These are phyloP conservation scores for Zaprionus inermis DNA, from an alignment of 1,140 invertebrate genomes.

Conservation along the genomic window DNA sequence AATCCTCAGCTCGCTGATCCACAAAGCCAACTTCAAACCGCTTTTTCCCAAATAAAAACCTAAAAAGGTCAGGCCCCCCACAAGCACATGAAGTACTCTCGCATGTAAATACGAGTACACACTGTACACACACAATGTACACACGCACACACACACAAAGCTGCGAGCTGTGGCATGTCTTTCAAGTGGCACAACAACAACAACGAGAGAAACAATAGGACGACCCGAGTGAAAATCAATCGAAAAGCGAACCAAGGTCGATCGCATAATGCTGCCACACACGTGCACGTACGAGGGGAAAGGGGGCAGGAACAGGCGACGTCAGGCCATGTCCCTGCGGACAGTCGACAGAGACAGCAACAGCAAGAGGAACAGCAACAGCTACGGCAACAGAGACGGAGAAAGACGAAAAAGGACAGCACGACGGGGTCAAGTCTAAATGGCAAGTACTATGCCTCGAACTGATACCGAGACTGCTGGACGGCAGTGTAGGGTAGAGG, in stretches of 20 bases:
- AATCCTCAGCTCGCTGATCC: no score
- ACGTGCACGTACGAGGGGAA: neutral
- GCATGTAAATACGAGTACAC: constrained; percentile 6
- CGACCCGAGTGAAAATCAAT: constrained; percentile 55
- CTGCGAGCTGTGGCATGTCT: constrained; percentile 16
- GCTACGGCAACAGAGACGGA: constrained; percentile 5
- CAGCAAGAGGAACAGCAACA: constrained; percentile 30
- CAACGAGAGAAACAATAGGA: constrained; percentile 35
- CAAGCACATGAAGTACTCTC: constrained; percentile 3
- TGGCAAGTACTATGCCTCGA: neutral
- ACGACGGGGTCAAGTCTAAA: constrained; percentile 1
- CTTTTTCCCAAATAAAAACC: no score
- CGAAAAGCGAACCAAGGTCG: constrained; percentile 56
- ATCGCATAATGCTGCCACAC: constrained; percentile 21
- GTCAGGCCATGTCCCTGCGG: constrained; percentile 60
- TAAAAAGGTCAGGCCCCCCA: neutral
- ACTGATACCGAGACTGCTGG: neutral
- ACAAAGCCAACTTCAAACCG: neutral
- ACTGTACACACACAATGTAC: neutral
- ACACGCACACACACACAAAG: no score
- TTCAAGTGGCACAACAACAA: constrained; percentile 18
- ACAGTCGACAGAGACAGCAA: constrained; percentile 38
- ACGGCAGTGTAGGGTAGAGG: neutral
- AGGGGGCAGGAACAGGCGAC: constrained; percentile 32
- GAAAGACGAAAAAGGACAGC: constrained; percentile 56